A percentile compares a stretch with the other conserved stretches of the same genome.
phyloP scores from a whole-genome alignment of 2,888 invertebrate genomes.

The Eristalis tenax region DNA sequence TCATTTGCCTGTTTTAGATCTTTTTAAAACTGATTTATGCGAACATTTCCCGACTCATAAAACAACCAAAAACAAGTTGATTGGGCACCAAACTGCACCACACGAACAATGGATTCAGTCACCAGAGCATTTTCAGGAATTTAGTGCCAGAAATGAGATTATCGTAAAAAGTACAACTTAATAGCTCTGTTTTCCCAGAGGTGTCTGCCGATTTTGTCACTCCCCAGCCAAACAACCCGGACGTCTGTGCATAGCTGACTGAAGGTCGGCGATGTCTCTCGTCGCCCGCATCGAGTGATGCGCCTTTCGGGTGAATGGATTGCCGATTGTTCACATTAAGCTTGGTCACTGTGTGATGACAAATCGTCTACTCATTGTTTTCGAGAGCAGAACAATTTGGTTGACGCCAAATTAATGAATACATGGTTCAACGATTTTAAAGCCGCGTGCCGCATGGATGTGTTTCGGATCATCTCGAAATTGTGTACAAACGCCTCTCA shows the following conservation, averaged over 20 bases:
- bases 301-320: not conserved
- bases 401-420: not conserved
- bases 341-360: not conserved
- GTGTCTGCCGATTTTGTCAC: not conserved
- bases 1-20: too few species aligned
- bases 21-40: too few species aligned
- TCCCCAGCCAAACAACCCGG: not conserved
- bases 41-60: too few species aligned
- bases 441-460: not conserved
- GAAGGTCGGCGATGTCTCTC: not conserved
- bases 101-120: not conserved
- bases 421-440: not conserved
- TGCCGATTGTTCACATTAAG: not conserved
- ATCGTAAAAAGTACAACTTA: not conserved
- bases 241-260: not conserved
- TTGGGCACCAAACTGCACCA: not conserved
- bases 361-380: not conserved
- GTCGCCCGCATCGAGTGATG: not conserved
- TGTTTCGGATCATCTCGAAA: not conserved
- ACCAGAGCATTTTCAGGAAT: not conserved
- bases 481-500: not conserved
- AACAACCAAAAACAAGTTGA: too few species aligned
- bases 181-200: not conserved
- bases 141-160: not conserved
- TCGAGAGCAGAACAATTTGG: not conserved